A percentile compares a stretch with the other conserved stretches of the same genome.
Evolutionary conservation across 2,888 invertebrate genomes (phyloP).

Genomic region (Seira sanloemensis): DNA sequence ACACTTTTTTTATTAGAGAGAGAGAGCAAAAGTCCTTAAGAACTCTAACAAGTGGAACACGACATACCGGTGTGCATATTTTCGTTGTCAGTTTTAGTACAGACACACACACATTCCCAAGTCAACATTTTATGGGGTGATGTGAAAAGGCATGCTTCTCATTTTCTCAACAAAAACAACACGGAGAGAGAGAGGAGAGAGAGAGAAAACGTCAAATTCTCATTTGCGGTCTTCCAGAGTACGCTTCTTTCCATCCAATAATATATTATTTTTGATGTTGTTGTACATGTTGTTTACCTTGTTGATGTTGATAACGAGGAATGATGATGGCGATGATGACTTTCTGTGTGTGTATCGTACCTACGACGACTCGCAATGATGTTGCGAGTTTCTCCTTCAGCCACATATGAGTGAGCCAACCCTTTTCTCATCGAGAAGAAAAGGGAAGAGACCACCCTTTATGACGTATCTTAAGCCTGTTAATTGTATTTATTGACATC

Average conservation of each 20-base stretch:
- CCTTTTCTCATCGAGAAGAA: slow-evolving; percentile 56
- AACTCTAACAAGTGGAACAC: slow-evolving; percentile 3
- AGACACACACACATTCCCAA: background rate
- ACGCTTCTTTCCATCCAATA: slow-evolving; percentile 18
- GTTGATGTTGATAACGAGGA: slow-evolving; percentile 21
- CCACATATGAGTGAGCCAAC: slow-evolving; percentile 53
- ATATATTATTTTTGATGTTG: slow-evolving; percentile 32
- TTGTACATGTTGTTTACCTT: slow-evolving; percentile 1
- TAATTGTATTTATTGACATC: slow-evolving; percentile 71
- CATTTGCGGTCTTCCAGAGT: background rate
- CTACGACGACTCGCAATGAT: background rate
- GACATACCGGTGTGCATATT: slow-evolving; percentile 14
- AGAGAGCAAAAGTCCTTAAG: background rate
- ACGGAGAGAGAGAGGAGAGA: too few relatives aligned
- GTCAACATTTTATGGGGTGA: slow-evolving; percentile 14
- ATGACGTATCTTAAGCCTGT: slow-evolving; percentile 59
- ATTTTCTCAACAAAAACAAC: too few relatives aligned
- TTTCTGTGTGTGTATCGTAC: too few relatives aligned
- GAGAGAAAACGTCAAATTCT: too few relatives aligned
- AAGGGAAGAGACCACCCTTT: slow-evolving; percentile 68
- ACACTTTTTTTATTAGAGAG: background rate
- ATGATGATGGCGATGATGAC: slow-evolving; percentile 8
- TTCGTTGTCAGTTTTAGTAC: slow-evolving; percentile 15
- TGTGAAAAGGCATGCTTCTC: slow-evolving; percentile 15
- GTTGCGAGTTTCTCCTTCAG: background rate